Percentiles rank a stretch among this genome's conserved stretches.
Evolutionary conservation across 1,140 invertebrate species (phyloP).

Genomic region (Theocolax elegans): DNA sequence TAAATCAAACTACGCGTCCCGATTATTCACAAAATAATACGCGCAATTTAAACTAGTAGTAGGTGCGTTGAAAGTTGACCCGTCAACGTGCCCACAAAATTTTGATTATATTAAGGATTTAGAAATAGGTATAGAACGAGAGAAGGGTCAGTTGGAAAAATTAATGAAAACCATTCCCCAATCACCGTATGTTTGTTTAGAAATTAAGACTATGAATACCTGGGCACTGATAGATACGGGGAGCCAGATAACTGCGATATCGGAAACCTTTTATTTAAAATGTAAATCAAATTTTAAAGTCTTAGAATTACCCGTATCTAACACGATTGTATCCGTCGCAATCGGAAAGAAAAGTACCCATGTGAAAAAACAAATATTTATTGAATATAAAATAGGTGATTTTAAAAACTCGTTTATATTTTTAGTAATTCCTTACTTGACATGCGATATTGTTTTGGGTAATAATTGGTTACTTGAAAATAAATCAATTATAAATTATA

Average conservation of each 20-base stretch:
- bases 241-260: slow-evolving; percentile 43
- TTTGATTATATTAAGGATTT: slow-evolving; percentile 31
- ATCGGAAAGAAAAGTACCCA: slow-evolving; percentile 40
- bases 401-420: slow-evolving; percentile 10
- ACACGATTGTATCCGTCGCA: slow-evolving; percentile 28
- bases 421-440: slow-evolving; percentile 35
- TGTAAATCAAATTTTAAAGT: slow-evolving; percentile 5
- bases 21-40: too few relatives aligned
- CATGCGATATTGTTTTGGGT: slow-evolving; percentile 39
- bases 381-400: slow-evolving; percentile 26
- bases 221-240: slow-evolving; percentile 38
- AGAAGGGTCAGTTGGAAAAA: not conserved
- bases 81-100: not conserved
- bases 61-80: slow-evolving; percentile 23
- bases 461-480: slow-evolving; percentile 43
- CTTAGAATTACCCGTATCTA: slow-evolving; percentile 37
- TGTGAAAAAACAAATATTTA: slow-evolving; percentile 38
- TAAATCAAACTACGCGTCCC: too few relatives aligned
- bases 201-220: not conserved
- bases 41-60: slow-evolving; percentile 21
- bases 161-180: not conserved
- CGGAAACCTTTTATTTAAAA: slow-evolving; percentile 37
- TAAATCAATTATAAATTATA: slow-evolving; percentile 36
- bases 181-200: not conserved
- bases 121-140: not conserved